These are phyloP conservation scores for Drosophila mimetica DNA, from an alignment of 2,888 invertebrate genomes.

Conservation along the genomic window DNA sequence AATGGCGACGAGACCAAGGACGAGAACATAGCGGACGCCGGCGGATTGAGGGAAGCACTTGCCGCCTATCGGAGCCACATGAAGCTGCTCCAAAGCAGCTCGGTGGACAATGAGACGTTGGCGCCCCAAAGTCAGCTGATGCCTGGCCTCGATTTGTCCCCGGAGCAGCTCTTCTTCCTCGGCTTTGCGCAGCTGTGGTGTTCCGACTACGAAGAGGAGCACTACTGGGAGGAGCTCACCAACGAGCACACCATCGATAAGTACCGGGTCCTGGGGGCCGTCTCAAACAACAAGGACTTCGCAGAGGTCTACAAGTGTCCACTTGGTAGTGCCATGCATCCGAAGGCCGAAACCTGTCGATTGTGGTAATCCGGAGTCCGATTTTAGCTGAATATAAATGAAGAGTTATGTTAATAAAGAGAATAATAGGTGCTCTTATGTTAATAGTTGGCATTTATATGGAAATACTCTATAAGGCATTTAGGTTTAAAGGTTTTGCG, in stretches of 20 bases:
- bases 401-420: no score
- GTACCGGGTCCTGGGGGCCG: conserved; percentile 79
- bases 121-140: conserved; percentile 69
- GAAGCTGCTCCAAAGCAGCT: conserved; percentile 50
- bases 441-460: no score
- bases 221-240: conserved; percentile 79
- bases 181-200: conserved; percentile 82
- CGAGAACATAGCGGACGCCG: conserved; percentile 82
- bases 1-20: conserved; percentile 77
- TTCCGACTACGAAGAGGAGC: conserved; percentile 74
- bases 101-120: conserved; percentile 12
- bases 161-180: conserved; percentile 82
- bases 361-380: conserved; percentile 71
- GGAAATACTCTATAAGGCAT: no score
- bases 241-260: conserved; percentile 79
- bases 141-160: conserved; percentile 78
- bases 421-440: no score
- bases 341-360: conserved; percentile 67
- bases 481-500: no score
- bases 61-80: conserved; percentile 72
- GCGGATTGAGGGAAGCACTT: conserved; percentile 74
- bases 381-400: no score
- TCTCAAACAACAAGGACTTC: conserved; percentile 80
- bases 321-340: conserved; percentile 80
- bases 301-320: conserved; percentile 74